Base-by-base conservation (phyloP, 1,140 invertebrate species). In the Drosophila nannoptera region DNA sequence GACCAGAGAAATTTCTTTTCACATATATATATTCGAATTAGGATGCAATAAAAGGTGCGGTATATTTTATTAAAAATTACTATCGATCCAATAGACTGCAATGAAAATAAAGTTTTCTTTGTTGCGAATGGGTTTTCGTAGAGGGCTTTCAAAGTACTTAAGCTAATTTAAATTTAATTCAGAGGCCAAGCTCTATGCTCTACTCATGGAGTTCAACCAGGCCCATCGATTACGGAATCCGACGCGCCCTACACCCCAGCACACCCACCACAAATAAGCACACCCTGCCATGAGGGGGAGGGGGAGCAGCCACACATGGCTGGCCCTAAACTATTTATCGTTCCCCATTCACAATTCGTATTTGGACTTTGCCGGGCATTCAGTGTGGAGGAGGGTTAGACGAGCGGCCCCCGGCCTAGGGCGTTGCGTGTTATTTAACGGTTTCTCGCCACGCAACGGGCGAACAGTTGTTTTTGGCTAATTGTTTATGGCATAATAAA, bases 401-500 rank as follows among this genome's bases (percentile, higher is more conserved):
- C 12, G 12, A 12, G 6, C 40, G 32, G 9, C 8, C 4, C 35
- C 38, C 4, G 14, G 40, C 40, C 32, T 49, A 33, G 31, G 16
- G 48, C 38, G 43, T 68, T 72, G 65, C 65, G 65, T 72, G 69
- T 38, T 48, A 68, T 73, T 73, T 73, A 73, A 73, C 64, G 59
- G 59, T 49, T 58, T 53, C 53, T 56, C 59, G 65, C 70, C 70
- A 73, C 70, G 70, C 70, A 69, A 73, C 22, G 70, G 65, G 69
- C 60, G 69, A 48, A 32, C 45, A 68, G 61, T 56, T 72, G 22
- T 68, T 72, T 61, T 62, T 52, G 56, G 43, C 58, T 72, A 72
- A 72, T 72, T 72, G 69, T 72, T 68, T 56, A 69, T 72, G 46
- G 69, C 65, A 61, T 58, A 68, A 72, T 72, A 72, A 72, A 72